Evolutionary conservation across 2,888 invertebrate species (phyloP).

Genomic region (Epistrophe eligans): DNA sequence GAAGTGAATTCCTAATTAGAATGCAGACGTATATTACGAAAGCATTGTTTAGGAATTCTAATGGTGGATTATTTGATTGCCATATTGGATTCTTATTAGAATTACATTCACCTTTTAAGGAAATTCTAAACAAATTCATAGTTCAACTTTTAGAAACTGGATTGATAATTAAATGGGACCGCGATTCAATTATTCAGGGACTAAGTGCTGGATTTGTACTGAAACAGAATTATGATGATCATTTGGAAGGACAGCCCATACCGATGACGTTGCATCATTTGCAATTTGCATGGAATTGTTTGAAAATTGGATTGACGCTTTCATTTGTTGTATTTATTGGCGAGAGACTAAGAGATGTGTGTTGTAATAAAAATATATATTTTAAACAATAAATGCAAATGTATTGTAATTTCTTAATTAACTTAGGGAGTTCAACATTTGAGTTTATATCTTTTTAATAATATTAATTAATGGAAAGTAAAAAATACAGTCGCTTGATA

Average conservation of each 20-base stretch:
- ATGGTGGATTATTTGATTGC: background rate
- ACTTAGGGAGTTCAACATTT: no score
- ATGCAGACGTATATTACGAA: background rate
- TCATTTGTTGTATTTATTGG: background rate
- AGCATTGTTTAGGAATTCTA: background rate
- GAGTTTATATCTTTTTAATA: no score
- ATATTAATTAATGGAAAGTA: no score
- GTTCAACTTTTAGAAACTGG: constrained; percentile 33
- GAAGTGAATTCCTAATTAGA: background rate
- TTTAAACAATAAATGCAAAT: background rate
- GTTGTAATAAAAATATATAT: background rate
- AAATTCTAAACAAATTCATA: constrained; percentile 16
- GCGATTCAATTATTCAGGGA: background rate
- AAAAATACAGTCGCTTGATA: no score
- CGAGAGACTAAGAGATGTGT: background rate
- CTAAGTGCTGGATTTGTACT: background rate
- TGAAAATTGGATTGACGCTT: background rate
- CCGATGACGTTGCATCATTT: constrained; percentile 17
- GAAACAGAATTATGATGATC: background rate
- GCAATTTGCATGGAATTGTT: constrained; percentile 24
- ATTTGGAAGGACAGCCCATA: no score
- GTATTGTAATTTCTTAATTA: no score
- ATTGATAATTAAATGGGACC: constrained; percentile 32
- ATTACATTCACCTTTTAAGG: constrained; percentile 18
- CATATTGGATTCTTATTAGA: background rate